Base-by-base conservation (phyloP, 2,888 invertebrate genomes). In the Agrilus biguttatus region DNA sequence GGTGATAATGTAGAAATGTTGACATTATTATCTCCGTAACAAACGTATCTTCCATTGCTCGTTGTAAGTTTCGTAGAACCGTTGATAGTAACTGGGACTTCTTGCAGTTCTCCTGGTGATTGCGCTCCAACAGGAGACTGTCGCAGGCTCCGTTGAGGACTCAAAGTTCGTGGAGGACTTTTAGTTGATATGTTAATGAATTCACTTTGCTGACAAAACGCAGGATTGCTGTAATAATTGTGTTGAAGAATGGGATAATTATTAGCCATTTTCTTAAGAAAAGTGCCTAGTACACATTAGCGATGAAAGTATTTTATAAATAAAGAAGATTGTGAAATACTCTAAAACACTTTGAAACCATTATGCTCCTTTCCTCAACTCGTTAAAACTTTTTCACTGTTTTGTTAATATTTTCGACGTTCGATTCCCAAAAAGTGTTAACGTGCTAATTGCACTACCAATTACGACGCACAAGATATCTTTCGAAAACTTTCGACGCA, bases 141-240 rank as follows among this genome's bases (percentile, higher is more conserved):
- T 34, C 67, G 49, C 12, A 56, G 39, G 36, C 8, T 14, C 32
- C 47, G 40, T 40, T 48, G 45, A 10, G 49, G 49, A 42, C 47
- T 50, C 34, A 45, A 39, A n/a, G 49, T 45, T 40, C 52, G 48
- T 41, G 43, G 45, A 8, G 49, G 51, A 40, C 51, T 53, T 40
- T 44, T 48, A 36, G 47, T 44, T 34, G 45, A 28, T 68, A 55
- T 50, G 65, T 59, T 66, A 50, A 70, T 70, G 51, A 70, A 78
- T 57, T 86, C 85, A 59, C 84, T 84, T 64, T 83, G 79, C 23
- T 80, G 77, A 59, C 83, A 83, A 59, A 86, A 86, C 0, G 84
- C 84, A 42, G 84, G 84, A 59, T 86, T 86, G 6, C 80, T 79
- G 55, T 86, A 86, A 54, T 80, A 80, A 62, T 78, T 73, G 37